A percentile compares a stretch with the other conserved stretches of the same genome.
Conservation (phyloP, 2,113 vertebrate genomes). For the Drymodes brunneopygia region DNA sequence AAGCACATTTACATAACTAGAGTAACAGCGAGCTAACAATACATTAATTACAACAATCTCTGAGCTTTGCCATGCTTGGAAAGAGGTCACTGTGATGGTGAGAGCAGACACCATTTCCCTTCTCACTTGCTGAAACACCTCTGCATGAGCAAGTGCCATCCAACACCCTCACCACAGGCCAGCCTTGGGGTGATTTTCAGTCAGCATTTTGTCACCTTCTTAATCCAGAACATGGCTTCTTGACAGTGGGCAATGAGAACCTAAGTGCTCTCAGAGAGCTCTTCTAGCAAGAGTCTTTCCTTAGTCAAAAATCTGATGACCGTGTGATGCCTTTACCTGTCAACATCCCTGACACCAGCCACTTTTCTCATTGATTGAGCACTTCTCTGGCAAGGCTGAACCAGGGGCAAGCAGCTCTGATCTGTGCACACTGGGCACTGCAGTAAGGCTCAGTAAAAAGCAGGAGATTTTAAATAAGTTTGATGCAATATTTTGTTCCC, state of each 20-base stretch:
- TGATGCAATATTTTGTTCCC: background rate
- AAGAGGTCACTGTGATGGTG: background rate
- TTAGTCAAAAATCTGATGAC: slow-evolving; percentile 19
- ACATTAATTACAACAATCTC: background rate
- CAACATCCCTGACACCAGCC: background rate
- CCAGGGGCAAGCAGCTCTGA: background rate
- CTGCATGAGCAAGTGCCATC: background rate
- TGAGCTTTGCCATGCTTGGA: background rate
- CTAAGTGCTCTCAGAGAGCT: background rate
- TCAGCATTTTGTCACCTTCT: background rate
- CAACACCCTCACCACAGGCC: background rate
- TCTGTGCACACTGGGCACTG: background rate
- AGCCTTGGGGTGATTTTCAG: background rate
- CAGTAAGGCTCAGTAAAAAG: background rate
- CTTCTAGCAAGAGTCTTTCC: background rate
- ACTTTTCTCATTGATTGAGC: background rate
- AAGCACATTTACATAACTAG: slow-evolving; percentile 14
- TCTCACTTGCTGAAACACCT: background rate
- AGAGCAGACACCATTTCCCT: background rate
- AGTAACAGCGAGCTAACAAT: slow-evolving; percentile 10
- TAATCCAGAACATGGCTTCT: background rate
- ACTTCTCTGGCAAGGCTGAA: background rate
- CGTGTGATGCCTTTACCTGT: background rate
- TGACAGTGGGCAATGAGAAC: background rate
- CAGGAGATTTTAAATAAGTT: background rate